Percentiles rank a stretch among this genome's conserved stretches.
phyloP scores from a whole-genome alignment of 2,888 invertebrate genomes.

The Melanostoma mellinum region DNA sequence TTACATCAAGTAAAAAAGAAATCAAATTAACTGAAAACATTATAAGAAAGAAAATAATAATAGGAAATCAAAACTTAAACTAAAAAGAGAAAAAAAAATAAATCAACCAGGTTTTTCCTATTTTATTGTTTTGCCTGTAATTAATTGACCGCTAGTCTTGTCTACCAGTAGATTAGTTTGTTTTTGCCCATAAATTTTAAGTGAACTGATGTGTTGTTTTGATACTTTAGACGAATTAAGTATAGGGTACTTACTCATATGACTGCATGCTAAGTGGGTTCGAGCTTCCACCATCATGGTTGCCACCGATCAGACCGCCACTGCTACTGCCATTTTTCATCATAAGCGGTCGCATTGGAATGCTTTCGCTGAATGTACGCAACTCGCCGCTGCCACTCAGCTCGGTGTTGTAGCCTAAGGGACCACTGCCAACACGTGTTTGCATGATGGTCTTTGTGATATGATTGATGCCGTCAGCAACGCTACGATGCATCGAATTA shows the following conservation, averaged over 20 bases:
- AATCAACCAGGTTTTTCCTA: not conserved
- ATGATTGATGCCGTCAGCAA: conserved; percentile 81
- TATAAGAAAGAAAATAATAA: conserved; percentile 17
- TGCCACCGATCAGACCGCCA: conserved; percentile 72
- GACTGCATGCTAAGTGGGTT: conserved; percentile 69
- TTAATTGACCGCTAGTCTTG: not conserved
- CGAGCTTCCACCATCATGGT: conserved; percentile 72
- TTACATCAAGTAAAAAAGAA: conserved; percentile 54
- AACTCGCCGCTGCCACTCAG: conserved; percentile 76
- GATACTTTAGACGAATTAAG: not conserved
- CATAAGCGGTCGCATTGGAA: conserved; percentile 85
- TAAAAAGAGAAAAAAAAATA: conserved; percentile 19
- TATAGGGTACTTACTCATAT: conserved; percentile 79
- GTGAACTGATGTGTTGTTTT: not conserved
- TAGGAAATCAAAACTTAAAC: conserved; percentile 32
- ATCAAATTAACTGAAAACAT: conserved; percentile 14
- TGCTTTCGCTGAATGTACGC: conserved; percentile 85
- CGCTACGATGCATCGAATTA: conserved; percentile 78
- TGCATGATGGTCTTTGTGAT: conserved; percentile 81
- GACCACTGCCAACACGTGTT: conserved; percentile 75
- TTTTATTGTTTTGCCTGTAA: not conserved
- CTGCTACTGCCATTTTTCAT: conserved; percentile 77
- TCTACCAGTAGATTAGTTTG: not conserved
- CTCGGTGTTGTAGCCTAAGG: conserved; percentile 73
- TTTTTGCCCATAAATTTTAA: not conserved